A percentile compares a stretch with the other conserved stretches of the same genome.
These are phyloP conservation scores for Uloborus diversus DNA, from an alignment of 1,140 invertebrate genomes.

Conservation along the genomic window DNA sequence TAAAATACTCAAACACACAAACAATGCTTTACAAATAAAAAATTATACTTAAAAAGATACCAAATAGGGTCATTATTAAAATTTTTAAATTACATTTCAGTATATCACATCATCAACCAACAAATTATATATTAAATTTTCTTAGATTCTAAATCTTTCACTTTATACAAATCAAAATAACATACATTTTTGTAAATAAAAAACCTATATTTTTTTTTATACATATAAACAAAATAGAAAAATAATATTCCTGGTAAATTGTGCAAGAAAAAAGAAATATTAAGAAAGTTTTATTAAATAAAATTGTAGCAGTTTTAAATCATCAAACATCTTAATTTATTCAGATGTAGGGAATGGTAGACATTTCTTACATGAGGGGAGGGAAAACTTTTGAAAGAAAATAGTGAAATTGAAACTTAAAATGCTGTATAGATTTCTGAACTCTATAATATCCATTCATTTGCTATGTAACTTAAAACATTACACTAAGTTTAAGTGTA, in stretches of 20 bases:
- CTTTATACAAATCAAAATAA: slow-evolving; percentile 21
- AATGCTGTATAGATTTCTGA: not conserved
- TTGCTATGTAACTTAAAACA: too few relatives aligned
- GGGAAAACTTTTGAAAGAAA: not conserved
- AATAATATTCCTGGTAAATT: slow-evolving; percentile 21
- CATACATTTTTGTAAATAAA: slow-evolving; percentile 30
- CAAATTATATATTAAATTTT: slow-evolving; percentile 43
- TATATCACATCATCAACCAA: slow-evolving; percentile 20
- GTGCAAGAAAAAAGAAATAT: slow-evolving; percentile 1
- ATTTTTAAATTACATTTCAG: slow-evolving; percentile 47
- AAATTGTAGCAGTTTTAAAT: not conserved
- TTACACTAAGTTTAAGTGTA: too few relatives aligned
- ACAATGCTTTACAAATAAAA: slow-evolving; percentile 27
- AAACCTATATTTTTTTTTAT: not conserved
- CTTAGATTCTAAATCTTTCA: slow-evolving; percentile 8
- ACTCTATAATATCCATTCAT: not conserved
- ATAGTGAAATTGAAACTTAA: not conserved
- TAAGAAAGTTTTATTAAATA: not conserved
- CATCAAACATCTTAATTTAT: not conserved
- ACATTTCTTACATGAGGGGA: not conserved
- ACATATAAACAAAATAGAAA: slow-evolving; percentile 12
- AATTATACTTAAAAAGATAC: slow-evolving; percentile 12
- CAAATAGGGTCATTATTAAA: slow-evolving; percentile 20
- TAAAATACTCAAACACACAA: slow-evolving; percentile 23
- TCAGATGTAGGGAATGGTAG: too few relatives aligned